Evolutionary conservation across 2,113 vertebrate genomes (phyloP).

Genomic region (Marmota monax): DNA sequence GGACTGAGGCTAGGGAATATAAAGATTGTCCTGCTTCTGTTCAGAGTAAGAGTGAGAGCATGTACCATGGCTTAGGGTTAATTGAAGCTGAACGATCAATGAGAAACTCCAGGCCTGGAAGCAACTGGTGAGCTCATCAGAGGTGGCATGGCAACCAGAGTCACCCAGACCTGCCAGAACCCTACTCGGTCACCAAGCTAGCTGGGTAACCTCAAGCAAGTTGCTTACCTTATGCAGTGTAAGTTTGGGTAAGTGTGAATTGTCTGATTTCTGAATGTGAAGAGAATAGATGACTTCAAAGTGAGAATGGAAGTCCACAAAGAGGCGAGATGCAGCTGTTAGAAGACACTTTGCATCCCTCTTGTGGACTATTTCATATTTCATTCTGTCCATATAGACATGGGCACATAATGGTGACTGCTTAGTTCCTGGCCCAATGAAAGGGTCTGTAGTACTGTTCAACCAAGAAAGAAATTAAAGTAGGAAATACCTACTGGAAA

Average conservation of each 20-base stretch:
- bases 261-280: neutral
- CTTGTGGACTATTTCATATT: rapidly evolving
- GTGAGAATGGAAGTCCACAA: neutral
- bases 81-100: neutral
- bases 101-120: neutral
- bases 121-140: neutral
- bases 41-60: neutral
- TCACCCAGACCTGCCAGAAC: neutral
- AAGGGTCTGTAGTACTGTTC: neutral
- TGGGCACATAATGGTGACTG: neutral
- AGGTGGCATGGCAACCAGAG: rapidly evolving
- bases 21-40: neutral
- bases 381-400: neutral
- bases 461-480: neutral
- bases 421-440: neutral
- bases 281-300: neutral
- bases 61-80: too few relatives aligned
- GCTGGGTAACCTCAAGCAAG: neutral
- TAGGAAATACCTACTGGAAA: neutral
- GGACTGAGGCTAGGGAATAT: neutral
- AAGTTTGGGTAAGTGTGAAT: neutral
- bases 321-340: neutral
- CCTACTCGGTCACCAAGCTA: neutral
- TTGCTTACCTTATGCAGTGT: neutral
- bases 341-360: neutral